Conservation (phyloP, 2,113 vertebrate species). For the Podiceps cristatus region DNA sequence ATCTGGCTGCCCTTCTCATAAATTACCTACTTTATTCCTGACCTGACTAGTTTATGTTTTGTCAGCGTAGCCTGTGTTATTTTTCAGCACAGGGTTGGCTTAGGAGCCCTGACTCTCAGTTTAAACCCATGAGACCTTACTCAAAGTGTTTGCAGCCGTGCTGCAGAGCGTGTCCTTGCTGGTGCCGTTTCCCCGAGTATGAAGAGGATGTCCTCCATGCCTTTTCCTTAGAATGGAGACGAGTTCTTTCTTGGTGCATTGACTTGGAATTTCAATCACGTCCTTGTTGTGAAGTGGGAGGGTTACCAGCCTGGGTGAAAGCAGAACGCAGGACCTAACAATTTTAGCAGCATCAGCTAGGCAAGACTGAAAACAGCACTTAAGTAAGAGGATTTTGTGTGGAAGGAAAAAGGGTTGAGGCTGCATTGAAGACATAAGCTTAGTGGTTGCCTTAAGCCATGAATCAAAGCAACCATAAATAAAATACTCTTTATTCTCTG, state of each 20-base stretch:
- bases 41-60: background rate
- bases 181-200: background rate
- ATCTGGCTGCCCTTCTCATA: background rate
- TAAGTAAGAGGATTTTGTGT: conserved; percentile 29
- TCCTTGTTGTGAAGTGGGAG: conserved; percentile 23
- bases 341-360: conserved; percentile 46
- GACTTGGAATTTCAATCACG: conserved; percentile 6
- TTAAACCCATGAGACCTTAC: background rate
- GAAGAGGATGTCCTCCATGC: background rate
- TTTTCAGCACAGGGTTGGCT: background rate
- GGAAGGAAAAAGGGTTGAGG: background rate
- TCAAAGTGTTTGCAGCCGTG: background rate
- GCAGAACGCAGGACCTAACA: background rate
- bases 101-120: background rate
- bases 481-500: background rate
- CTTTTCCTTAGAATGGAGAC: background rate
- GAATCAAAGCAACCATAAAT: background rate
- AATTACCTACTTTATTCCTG: background rate
- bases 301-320: background rate
- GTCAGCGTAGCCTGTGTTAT: background rate
- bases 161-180: background rate
- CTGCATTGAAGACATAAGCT: background rate
- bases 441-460: conserved; percentile 16
- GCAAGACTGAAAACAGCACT: background rate
- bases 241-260: background rate